A percentile compares a stretch with the other conserved stretches of the same genome.
Conservation (phyloP, 2,888 invertebrate genomes). For the Melanophora roralis region DNA sequence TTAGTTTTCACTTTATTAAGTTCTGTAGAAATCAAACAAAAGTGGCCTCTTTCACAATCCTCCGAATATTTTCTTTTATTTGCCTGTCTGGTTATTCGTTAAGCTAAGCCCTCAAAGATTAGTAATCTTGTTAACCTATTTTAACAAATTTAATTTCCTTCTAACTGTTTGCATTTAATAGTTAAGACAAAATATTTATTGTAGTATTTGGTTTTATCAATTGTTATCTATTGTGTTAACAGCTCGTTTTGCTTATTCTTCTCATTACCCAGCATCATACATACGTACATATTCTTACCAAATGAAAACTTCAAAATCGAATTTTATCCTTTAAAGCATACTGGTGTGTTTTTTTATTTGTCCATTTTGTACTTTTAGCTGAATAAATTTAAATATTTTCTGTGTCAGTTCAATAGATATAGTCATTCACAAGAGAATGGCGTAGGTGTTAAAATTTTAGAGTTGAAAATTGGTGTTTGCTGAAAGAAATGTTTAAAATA, state of each 20-base stretch:
- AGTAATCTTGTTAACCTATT: neutral
- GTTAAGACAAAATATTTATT: constrained; percentile 11
- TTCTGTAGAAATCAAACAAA: too few relatives aligned
- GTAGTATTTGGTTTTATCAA: neutral
- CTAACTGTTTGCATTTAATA: neutral
- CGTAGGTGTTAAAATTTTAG: neutral
- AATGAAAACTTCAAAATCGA: neutral
- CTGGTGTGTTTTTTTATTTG: neutral
- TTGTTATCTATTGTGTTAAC: constrained; percentile 4
- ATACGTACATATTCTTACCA: neutral
- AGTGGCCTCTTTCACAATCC: too few relatives aligned
- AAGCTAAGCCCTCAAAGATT: too few relatives aligned
- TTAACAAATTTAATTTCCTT: constrained; percentile 18
- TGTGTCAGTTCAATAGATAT: neutral
- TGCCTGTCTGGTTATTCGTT: too few relatives aligned
- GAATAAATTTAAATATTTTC: neutral
- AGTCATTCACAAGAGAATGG: neutral
- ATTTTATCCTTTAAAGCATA: constrained; percentile 5
- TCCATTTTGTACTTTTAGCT: neutral
- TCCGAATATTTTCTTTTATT: too few relatives aligned
- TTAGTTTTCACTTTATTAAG: too few relatives aligned
- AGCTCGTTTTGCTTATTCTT: neutral
- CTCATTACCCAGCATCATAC: neutral
- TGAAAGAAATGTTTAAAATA: too few relatives aligned
- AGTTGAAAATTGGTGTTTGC: too few relatives aligned